Evolutionary conservation across 2,113 vertebrate species (phyloP).

Genomic region (Leucopsar rothschildi): DNA sequence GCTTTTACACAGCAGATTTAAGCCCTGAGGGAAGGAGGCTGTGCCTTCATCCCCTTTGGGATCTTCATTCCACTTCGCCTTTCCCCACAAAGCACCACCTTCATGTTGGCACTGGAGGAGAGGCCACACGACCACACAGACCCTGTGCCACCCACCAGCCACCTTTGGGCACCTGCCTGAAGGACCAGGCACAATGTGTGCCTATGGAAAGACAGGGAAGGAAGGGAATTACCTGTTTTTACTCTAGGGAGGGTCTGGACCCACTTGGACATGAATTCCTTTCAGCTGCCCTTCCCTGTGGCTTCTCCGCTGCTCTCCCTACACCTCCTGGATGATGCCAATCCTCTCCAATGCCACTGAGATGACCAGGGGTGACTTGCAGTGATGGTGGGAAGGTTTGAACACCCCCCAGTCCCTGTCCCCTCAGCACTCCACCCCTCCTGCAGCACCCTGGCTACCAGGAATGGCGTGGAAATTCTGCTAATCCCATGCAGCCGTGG

Average conservation of each 20-base stretch:
- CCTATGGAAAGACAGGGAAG: background rate
- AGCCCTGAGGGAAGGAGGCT: background rate
- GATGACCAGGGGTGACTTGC: background rate
- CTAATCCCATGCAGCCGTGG: conserved; percentile 2
- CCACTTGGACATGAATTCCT: background rate
- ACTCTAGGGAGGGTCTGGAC: background rate
- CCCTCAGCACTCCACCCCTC: background rate
- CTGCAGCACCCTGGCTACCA: background rate
- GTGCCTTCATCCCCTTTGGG: background rate
- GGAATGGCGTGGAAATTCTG: background rate
- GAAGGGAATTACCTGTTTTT: background rate
- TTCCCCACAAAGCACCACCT: background rate
- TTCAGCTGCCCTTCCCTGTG: background rate
- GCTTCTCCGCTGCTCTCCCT: background rate
- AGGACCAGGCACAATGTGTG: accelerated
- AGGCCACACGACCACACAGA: background rate
- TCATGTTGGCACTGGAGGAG: background rate
- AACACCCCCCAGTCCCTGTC: accelerated
- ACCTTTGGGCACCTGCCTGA: background rate
- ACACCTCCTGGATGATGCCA: background rate
- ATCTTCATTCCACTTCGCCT: background rate
- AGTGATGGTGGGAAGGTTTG: background rate
- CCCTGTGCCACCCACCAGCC: background rate
- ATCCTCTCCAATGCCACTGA: background rate
- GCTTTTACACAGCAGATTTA: accelerated